Evolutionary conservation across 2,888 invertebrate genomes (phyloP).

Genomic region (Drosophila anomalata): DNA sequence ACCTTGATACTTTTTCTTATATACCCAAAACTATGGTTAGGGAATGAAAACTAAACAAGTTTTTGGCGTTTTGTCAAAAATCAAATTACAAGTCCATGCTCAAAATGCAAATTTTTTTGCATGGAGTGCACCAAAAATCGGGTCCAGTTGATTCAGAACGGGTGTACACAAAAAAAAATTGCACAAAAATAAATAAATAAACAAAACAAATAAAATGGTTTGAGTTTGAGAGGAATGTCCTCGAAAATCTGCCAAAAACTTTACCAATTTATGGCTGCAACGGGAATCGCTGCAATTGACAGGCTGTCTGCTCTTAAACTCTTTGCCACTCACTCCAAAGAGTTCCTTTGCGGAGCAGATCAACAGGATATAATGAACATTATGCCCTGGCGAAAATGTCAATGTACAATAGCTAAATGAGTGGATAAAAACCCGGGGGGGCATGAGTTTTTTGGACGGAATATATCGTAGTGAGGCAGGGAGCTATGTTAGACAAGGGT

Average conservation of each 20-base stretch:
- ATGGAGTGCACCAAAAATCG: neutral
- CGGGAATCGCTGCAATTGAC: constrained; percentile 60
- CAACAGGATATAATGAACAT: constrained; percentile 79
- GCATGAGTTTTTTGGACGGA: neutral
- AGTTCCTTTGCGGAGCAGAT: constrained; percentile 63
- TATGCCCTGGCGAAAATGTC: constrained; percentile 64
- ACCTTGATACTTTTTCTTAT: neutral
- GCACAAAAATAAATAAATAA: neutral
- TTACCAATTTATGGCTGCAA: constrained; percentile 48
- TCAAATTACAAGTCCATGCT: constrained; percentile 50
- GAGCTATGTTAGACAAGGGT: constrained; percentile 1
- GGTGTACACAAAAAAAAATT: neutral
- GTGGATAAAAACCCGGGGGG: constrained; percentile 60
- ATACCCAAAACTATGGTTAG: constrained; percentile 11
- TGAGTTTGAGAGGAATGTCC: constrained; percentile 20
- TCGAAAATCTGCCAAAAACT: constrained; percentile 44
- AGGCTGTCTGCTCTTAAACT: constrained; percentile 36
- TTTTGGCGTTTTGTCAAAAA: constrained; percentile 54
- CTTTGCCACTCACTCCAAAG: constrained; percentile 1
- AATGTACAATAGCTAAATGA: constrained; percentile 68
- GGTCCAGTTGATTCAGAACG: neutral
- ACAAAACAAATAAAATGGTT: neutral
- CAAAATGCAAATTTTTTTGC: constrained; percentile 42
- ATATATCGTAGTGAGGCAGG: neutral
- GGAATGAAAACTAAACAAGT: constrained; percentile 46